A percentile compares a stretch with the other conserved stretches of the same genome.
Conservation (phyloP, 2,113 vertebrate genomes). For the Burhinus oedicnemus region DNA sequence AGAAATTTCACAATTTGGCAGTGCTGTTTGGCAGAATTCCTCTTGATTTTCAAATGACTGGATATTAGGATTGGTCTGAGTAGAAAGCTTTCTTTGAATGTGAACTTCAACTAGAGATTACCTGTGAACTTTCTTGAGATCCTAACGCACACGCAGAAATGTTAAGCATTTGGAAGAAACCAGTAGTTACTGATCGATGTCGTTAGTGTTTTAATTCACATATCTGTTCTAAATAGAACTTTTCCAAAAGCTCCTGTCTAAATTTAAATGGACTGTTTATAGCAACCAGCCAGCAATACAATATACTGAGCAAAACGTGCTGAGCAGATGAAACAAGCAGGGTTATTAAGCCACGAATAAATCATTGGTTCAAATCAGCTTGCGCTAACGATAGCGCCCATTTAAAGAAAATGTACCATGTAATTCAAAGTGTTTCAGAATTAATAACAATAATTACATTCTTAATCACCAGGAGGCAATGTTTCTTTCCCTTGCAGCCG, state of each 20-base stretch:
- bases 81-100: neutral
- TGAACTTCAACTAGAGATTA: neutral
- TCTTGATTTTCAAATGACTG: neutral
- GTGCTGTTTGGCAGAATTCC: neutral
- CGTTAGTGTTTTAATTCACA: neutral
- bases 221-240: slow-evolving; percentile 5
- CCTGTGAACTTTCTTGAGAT: neutral
- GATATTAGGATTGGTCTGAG: neutral
- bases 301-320: slow-evolving; percentile 1
- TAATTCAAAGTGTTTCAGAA: slow-evolving; percentile 31
- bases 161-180: neutral
- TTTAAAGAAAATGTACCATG: slow-evolving; percentile 3
- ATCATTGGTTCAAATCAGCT: slow-evolving; percentile 11
- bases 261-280: slow-evolving; percentile 46
- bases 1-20: neutral
- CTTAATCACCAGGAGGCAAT: slow-evolving; percentile 61
- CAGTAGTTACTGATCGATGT: neutral
- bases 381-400: neutral
- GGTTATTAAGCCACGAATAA: slow-evolving; percentile 22
- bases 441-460: slow-evolving; percentile 43
- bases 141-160: neutral
- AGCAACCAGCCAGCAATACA: slow-evolving; percentile 32
- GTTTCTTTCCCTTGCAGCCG: slow-evolving; percentile 17
- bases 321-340: neutral
- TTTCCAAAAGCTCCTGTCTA: slow-evolving; percentile 35